Conservation (phyloP, 2,113 vertebrate genomes). For the Sinocyclocheilus rhinocerous region DNA sequence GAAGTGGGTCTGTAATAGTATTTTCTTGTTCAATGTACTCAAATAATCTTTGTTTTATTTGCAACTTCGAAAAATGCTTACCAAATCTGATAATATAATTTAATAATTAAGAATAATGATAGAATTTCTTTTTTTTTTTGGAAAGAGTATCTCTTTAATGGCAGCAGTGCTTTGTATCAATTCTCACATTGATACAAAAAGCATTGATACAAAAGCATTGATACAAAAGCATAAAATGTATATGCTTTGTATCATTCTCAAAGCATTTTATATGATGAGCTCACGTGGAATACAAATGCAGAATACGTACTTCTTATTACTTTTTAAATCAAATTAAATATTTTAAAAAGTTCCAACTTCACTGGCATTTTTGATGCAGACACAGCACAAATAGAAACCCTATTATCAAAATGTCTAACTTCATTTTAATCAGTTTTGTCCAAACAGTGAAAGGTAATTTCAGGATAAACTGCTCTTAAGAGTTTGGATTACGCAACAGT, state of each 20-base stretch:
- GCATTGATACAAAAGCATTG: no score
- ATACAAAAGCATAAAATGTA: no score
- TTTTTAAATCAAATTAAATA: background rate
- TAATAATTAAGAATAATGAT: background rate
- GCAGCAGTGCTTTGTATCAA: background rate
- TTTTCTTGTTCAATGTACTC: no score
- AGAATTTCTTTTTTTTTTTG: background rate
- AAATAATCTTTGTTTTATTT: no score
- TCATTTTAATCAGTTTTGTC: background rate
- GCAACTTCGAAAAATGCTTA: background rate
- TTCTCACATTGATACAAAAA: no score
- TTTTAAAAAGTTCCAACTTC: background rate
- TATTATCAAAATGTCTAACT: background rate
- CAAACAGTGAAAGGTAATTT: background rate
- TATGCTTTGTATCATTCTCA: no score
- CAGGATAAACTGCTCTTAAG: background rate
- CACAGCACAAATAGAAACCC: background rate
- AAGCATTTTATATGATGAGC: background rate
- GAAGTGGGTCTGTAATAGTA: no score
- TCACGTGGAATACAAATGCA: background rate
- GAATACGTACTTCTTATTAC: background rate
- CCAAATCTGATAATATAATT: background rate
- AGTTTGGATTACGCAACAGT: slow-evolving; percentile 23
- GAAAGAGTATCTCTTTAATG: background rate
- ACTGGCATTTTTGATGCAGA: background rate